These are phyloP conservation scores for Hyphantria cunea DNA, from an alignment of 1,140 invertebrate species.

Conservation along the genomic window DNA sequence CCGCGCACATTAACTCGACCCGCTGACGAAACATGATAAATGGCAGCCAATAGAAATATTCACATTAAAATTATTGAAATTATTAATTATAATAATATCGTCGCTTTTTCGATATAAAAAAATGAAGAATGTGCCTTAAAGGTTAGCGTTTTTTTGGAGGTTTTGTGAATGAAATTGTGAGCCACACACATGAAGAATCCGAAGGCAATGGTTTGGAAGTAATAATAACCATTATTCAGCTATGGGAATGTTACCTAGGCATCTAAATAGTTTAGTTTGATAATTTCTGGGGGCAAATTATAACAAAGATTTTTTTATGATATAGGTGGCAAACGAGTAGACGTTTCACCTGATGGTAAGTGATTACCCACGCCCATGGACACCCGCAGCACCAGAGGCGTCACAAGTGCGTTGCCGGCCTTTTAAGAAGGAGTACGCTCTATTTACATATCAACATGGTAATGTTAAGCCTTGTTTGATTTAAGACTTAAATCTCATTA, in stretches of 20 bases:
- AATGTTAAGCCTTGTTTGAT: too few species aligned
- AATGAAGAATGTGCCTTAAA: conserved; percentile 35
- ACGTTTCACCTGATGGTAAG: too few species aligned
- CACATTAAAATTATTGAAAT: conserved; percentile 61
- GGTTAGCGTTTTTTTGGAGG: conserved; percentile 29
- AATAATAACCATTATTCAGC: neutral
- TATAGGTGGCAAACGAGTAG: too few species aligned
- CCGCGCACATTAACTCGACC: conserved; percentile 12
- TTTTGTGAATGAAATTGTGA: conserved; percentile 47
- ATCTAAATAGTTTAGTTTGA: too few species aligned
- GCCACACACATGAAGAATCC: conserved; percentile 37
- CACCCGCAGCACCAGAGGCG: too few species aligned
- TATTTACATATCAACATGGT: too few species aligned
- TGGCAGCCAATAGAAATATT: conserved; percentile 37
- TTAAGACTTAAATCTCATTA: too few species aligned
- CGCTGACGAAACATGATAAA: conserved; percentile 73
- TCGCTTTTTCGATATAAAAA: conserved; percentile 22
- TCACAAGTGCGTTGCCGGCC: too few species aligned
- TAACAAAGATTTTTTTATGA: too few species aligned
- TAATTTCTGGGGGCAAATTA: neutral
- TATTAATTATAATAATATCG: conserved; percentile 62
- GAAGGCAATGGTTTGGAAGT: neutral
- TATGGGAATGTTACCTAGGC: neutral
- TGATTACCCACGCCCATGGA: too few species aligned
- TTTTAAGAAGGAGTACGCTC: too few species aligned